phyloP scores from a whole-genome alignment of 92 coral and sea anemone genomes.

The Epizoanthus scotinus region DNA sequence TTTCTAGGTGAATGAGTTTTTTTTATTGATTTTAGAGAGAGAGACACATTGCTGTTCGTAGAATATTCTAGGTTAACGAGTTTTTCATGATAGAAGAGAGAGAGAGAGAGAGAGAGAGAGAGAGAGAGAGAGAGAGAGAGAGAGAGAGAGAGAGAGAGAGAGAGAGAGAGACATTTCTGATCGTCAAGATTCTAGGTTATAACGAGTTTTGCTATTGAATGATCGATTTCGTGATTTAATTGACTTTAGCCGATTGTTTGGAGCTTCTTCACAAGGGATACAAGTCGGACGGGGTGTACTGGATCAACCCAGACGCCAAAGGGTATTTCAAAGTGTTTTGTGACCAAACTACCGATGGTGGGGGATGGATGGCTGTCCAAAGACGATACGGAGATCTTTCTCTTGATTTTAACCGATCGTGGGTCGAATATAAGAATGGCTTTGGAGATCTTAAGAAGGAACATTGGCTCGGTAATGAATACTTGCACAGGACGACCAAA shows the following conservation, averaged over 20 bases:
- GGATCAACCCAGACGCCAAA: slow-evolving; percentile 25
- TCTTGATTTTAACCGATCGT: slow-evolving; percentile 29
- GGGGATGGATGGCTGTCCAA: slow-evolving; percentile 39
- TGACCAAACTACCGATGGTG: slow-evolving; percentile 45
- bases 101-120: too few relatives aligned
- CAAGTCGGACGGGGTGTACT: slow-evolving; percentile 26
- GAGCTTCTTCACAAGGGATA: slow-evolving; percentile 40
- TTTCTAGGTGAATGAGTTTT: too few relatives aligned
- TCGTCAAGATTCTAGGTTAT: too few relatives aligned
- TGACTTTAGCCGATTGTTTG: slow-evolving; percentile 25
- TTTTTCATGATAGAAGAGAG: too few relatives aligned
- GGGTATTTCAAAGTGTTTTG: slow-evolving; percentile 25
- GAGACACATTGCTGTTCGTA: too few relatives aligned
- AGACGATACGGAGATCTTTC: slow-evolving; percentile 23
- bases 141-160: too few relatives aligned
- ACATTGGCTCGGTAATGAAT: slow-evolving; percentile 44
- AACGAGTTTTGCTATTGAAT: too few relatives aligned
- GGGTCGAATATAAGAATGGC: slow-evolving; percentile 31
- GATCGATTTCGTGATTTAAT: too few relatives aligned
- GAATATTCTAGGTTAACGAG: too few relatives aligned
- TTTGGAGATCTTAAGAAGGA: slow-evolving; percentile 38
- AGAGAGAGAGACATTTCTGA: too few relatives aligned
- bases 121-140: too few relatives aligned
- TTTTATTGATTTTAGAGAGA: neutral
- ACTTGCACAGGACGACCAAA: slow-evolving; percentile 31